phyloP scores from a whole-genome alignment of 1,140 invertebrate species.

The Polypedilum pembai region DNA sequence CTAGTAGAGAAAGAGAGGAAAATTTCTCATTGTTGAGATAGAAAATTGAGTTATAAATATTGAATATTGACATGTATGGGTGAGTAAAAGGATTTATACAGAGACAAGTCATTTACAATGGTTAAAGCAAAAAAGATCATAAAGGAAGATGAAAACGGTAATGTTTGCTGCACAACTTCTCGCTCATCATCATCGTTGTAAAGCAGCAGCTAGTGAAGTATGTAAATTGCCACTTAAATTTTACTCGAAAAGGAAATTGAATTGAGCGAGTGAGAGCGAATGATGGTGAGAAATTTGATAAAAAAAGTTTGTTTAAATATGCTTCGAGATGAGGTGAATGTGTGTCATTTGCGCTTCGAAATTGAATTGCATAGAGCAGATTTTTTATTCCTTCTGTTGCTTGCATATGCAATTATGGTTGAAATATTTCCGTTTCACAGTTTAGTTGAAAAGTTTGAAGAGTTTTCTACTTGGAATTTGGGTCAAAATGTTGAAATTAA shows the following conservation, averaged over 20 bases:
- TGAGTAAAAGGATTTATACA: background rate
- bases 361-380: background rate
- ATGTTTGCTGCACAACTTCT: background rate
- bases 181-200: background rate
- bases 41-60: constrained; percentile 19
- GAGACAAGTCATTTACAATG: background rate
- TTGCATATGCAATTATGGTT: background rate
- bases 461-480: too few species aligned
- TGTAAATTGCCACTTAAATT: constrained; percentile 18
- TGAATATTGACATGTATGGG: background rate
- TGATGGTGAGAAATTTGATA: constrained; percentile 3
- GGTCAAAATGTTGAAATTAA: too few species aligned
- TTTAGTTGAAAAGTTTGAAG: too few species aligned
- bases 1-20: background rate
- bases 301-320: background rate
- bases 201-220: background rate
- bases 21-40: background rate
- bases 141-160: background rate
- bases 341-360: background rate
- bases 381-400: background rate
- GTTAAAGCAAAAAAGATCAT: background rate
- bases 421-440: background rate
- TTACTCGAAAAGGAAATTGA: constrained; percentile 13
- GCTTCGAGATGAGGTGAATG: background rate
- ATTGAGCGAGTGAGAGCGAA: background rate